Evolutionary conservation across 2,797 vertebrate species (phyloP), one percentile per base, ranked within the genome.

Genomic region (Sarcoramphus papa): DNA sequence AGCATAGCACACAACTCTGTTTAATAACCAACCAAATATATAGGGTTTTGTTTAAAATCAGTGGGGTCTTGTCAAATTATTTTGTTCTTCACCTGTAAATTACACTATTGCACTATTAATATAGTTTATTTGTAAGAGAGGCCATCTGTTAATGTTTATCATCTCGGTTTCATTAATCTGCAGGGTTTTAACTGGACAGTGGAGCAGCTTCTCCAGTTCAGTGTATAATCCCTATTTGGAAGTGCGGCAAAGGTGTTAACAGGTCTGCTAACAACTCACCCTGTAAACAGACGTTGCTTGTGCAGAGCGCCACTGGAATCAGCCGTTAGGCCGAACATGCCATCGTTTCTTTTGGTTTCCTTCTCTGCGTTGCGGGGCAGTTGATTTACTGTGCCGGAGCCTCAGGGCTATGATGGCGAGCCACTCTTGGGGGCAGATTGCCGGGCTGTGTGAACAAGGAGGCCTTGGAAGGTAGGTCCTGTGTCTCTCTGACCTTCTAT

Each of bases 321-420:
- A 20, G 5, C 28, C 37, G 5, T 28, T 6, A 13, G 43, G 27
- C 18, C 51, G 33, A 13, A 13, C 24, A 0, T 4, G 33, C 15
- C 28, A 5, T 20, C 4, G 1, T 6, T 24, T 22, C 37, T 51
- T 31, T 23, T 5, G 14, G 14, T 35, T 56, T n/a, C 23, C 5
- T 47, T 31, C 22, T 47, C 33, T 47, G 45, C 4, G 2, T 51
- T 1, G 0, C 0, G 1, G 33, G 28, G 37, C 54, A 12, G 45
- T 14, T 17, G 65, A 14, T 47, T 20, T 47, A 8, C 24, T 14
- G 30, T 47, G 40, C 14, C 47, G 5, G 30, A 78, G 57, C 47
- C 2, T 0, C 28, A 24, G 43, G 30, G 30, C 40, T 47, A 6
- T 4, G 30, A 40, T n/a, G n/a, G 40, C 4, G 4, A 75, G 45